Evolutionary conservation across 2,113 vertebrate genomes (phyloP), one percentile per base, ranked within the genome.

Genomic region (Parus major): DNA sequence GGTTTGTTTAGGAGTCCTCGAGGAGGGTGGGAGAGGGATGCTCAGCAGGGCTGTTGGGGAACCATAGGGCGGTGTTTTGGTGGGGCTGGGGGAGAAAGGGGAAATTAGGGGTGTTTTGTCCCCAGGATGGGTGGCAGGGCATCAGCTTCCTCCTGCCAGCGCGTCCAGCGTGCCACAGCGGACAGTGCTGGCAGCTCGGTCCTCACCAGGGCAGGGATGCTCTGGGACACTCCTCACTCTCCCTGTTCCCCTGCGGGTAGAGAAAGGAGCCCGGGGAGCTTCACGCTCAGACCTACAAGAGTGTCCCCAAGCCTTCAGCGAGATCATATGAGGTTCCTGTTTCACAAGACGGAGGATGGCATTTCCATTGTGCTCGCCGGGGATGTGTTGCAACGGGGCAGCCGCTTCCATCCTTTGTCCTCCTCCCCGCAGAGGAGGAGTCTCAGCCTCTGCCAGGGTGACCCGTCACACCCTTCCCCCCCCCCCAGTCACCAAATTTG

Each of bases 301-400:
- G 92, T 31, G 92, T 92, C 91, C 80, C 53, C 92, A 93, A 63
- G 94, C 96, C 94, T 86, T 92, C 82, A 88, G 86, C 65, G 69
- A 92, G 96, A 95, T 93, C 96, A 96, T 92, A 90, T 91, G 91
- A 95, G 91, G 94, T 95, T 96, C 93, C 94, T 95, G 94, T 96
- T 96, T 95, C 94, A 95, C 94, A 97, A 96, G 95, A 91, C 57
- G 46, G 87, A 83, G 94, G 95, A 91, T 97, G 95, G 95, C 92
- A 93, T 96, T 96, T 95, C 96, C 92, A 95, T 97, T 95, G 94
- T 96, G 95, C 89, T 96, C 81, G 81, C 91, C 29, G 96, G 96
- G 93, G 95, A 95, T 88, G 70, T 95, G 94, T 95, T 91, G 94
- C 95, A 96, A 95, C 22, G 77, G 53, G 69, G 83, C 88, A 92